Base-by-base conservation (phyloP, 2,113 vertebrate species). In the Callipepla californica region DNA sequence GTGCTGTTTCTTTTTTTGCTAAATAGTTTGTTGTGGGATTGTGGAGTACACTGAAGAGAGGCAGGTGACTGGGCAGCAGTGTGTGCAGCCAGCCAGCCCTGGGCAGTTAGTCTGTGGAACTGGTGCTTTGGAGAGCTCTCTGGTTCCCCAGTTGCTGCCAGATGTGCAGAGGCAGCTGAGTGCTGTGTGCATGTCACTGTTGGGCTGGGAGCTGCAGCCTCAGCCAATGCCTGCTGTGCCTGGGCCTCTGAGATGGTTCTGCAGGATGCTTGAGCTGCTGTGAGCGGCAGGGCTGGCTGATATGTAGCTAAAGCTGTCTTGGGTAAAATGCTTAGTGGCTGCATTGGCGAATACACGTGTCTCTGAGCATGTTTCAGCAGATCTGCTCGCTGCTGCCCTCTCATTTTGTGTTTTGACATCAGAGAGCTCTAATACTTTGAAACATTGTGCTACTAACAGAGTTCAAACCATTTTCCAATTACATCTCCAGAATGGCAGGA, bases 131-230 rank as follows among this genome's bases (percentile, higher is more conserved):
- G 22, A 45, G 36, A 40, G 22, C 40, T 11, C 36, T 67, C 26
- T 20, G 15, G 13, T 30, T 58, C 38, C 28, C 28, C 20, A 28
- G 22, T 32, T 51, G 47, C 61, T 32, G 36, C 4, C 40, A 38
- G 40, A 22, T 5, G 6, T 7, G 22, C 44, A 67, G 76, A 21
- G 19, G 47, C 32, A 44, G 22, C 23, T 69, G 79, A n/a, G 23
- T 48, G 5, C n/a, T 16, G 4, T 42, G 20, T 2, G 0, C 11
- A 7, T 48, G n/a, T 51, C 7, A 2, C 45, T 14, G 36, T 14
- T 13, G 14, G 15, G 25, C 32, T 15, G 18, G 38, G 28, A 66
- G 63, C 63, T 66, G 57, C 47, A 26, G 3, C 3, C 7, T 3
- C 16, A 21, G 15, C 4, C 22, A 19, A 34, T 55, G 26, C 7